Evolutionary conservation across 1,140 invertebrate genomes (phyloP), one percentile per base, ranked within the genome.

Genomic region (Drosophila bifasciata): DNA sequence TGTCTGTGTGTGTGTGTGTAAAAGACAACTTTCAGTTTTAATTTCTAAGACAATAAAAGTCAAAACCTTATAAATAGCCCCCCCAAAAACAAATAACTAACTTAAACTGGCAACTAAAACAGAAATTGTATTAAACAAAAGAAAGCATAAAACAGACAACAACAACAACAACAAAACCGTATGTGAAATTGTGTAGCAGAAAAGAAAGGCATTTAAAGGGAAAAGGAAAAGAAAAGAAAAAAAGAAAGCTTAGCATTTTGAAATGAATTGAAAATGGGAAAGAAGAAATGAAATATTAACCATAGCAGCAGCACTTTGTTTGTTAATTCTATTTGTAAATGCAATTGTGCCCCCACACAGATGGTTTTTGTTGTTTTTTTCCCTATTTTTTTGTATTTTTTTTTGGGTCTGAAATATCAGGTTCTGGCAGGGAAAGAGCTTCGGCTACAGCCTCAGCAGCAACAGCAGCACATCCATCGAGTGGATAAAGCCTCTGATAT

Each of bases 21-120:
- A 88, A 86, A 86, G 77, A 86, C 80, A 88, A 75, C 74, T 61
- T 81, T 75, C 68, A 74, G 60, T 86, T 74, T 74, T 86, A 81
- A 77, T 77, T 75, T 74, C 7, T 77, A 86, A 85, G 80, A 86
- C 80, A 85, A 86, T 85, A 85, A 85, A 85, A 72, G 74, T 78
- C 71, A 71, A 60, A 32, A 64, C 28, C 48, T 49, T 36, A 36
- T 36, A 36, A 58, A 58, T 40, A 67, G 45, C 60, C 36, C 63
- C 32, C 23, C 53, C 40, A 43, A 69, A 79, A n/a, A n/a, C n/a
- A n/a, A n/a, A n/a, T n/a, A n/a, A 53, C 48, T 74, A 45, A 44
- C 8, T 1, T 39, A 11, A 59, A 78, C 66, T 57, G 69, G 58
- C 59, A 77, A 67, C 46, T 46, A 46, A 46, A 46, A 41, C 9